Conservation (phyloP, 2,797 vertebrate species). For the Perodicticus potto region DNA sequence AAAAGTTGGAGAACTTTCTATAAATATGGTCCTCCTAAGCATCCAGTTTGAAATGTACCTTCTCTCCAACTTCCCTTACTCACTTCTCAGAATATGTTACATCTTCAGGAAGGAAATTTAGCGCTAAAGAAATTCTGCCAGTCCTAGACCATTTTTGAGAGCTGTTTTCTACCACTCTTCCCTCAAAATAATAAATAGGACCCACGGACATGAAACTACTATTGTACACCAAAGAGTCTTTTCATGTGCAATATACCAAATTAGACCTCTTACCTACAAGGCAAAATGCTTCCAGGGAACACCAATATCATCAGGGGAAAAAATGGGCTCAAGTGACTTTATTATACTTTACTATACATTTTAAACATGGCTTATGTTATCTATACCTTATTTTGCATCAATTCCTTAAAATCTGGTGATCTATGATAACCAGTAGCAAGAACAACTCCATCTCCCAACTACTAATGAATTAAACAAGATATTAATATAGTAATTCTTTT, state of each 20-base stretch:
- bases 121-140: not conserved
- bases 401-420: constrained; percentile 28
- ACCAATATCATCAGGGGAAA: not conserved
- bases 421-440: not conserved
- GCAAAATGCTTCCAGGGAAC: not conserved
- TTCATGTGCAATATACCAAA: not conserved
- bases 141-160: not conserved
- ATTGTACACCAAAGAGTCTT: not conserved
- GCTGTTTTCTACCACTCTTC: not conserved
- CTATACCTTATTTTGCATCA: not conserved
- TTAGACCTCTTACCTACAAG: not conserved
- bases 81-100: not conserved
- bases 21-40: not conserved
- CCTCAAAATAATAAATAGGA: not conserved
- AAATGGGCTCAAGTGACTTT: not conserved
- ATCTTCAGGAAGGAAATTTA: constrained; percentile 21
- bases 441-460: not conserved
- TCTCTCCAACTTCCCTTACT: not conserved
- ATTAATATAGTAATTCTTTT: not conserved
- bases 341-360: not conserved
- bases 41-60: constrained; percentile 18
- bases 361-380: not conserved
- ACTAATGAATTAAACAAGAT: not conserved
- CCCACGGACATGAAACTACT: not conserved
- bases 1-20: not conserved